Conservation (phyloP, 2,888 invertebrate genomes). For the Thereva unica region DNA sequence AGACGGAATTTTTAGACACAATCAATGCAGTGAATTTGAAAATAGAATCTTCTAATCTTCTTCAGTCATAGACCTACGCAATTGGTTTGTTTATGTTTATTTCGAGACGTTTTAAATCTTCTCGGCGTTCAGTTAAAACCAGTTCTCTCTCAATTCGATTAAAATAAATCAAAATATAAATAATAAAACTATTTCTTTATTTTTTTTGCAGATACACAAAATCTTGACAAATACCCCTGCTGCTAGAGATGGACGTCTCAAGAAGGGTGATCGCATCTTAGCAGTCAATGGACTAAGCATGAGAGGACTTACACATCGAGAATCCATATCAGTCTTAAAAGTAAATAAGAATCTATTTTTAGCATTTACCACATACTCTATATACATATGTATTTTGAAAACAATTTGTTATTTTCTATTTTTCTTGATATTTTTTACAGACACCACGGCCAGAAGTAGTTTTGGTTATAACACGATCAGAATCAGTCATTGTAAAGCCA, state of each 20-base stretch:
- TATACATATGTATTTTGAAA: slow-evolving; percentile 1
- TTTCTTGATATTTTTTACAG: slow-evolving; percentile 55
- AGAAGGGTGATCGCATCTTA: slow-evolving; percentile 84
- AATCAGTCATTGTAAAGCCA: slow-evolving; percentile 54
- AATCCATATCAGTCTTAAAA: slow-evolving; percentile 86
- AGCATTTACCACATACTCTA: neutral
- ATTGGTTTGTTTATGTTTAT: no score
- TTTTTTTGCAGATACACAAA: slow-evolving; percentile 74
- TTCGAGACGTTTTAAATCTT: no score
- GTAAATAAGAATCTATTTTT: slow-evolving; percentile 56
- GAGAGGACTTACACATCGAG: slow-evolving; percentile 81
- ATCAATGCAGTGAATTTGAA: no score
- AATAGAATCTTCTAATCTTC: no score
- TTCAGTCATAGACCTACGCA: no score
- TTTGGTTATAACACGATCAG: slow-evolving; percentile 71
- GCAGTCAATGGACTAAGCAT: slow-evolving; percentile 87
- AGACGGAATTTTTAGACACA: no score
- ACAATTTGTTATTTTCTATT: slow-evolving; percentile 13
- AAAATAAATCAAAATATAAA: neutral
- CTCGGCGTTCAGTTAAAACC: no score
- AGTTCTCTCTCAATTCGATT: no score
- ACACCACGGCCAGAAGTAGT: slow-evolving; percentile 79
- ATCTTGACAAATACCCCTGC: slow-evolving; percentile 85
- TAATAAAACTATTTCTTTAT: neutral
- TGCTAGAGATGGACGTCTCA: slow-evolving; percentile 81